Percentiles rank a stretch among this genome's conserved stretches.
Evolutionary conservation across 2,797 vertebrate species (phyloP).

Genomic region (Brotula barbata): DNA sequence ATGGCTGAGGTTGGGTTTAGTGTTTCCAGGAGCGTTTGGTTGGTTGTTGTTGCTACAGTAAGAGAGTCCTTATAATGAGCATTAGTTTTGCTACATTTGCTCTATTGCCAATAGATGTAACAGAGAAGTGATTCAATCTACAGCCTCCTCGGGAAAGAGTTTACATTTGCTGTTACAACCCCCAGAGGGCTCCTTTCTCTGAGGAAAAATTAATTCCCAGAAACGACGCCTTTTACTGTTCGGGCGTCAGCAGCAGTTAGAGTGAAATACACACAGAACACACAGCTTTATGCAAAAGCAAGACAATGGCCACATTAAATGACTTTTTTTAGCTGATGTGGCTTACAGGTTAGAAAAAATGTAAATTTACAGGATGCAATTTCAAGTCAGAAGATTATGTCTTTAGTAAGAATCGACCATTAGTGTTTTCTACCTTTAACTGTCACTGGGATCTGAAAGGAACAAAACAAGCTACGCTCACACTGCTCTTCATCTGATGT

Average conservation of each 20-base stretch:
- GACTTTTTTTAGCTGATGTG: no score
- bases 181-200: conserved; percentile 1
- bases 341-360: no score
- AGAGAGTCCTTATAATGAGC: not conserved
- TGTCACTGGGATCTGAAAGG: no score
- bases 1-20: conserved; percentile 25
- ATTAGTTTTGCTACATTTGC: conserved; percentile 2
- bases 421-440: no score
- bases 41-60: no score
- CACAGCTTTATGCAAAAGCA: no score
- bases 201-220: not conserved
- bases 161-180: conserved; percentile 17
- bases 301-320: no score
- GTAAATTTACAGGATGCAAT: no score
- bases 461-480: no score
- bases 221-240: not conserved
- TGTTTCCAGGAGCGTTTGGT: conserved; percentile 31
- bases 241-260: not conserved
- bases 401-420: no score
- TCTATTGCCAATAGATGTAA: not conserved
- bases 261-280: not conserved
- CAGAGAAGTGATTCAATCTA: not conserved
- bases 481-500: no score
- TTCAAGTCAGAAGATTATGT: no score
- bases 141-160: not conserved